Base-by-base conservation (phyloP, 37 sponge, comb jelly and placozoan species). In the Diacarnus erythraeanus region DNA sequence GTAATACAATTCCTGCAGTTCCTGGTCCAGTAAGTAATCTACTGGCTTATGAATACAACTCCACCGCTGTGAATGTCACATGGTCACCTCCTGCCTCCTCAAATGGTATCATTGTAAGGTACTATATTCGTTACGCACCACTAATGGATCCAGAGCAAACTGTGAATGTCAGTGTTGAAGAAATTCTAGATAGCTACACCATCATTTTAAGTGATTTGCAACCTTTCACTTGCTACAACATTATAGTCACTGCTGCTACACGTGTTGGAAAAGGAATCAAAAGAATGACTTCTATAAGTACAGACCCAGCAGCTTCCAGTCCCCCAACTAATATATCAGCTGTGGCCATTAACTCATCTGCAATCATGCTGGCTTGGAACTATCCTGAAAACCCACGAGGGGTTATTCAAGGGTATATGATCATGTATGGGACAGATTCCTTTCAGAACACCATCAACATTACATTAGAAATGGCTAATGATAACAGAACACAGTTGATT, bases 21-120 rank as follows among this genome's bases (percentile, higher is more conserved):
- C 86, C 86, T 23, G 51, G 56, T 43, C 59, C 74, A 25, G 79
- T 79, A 0, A 42, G 18, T 2, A 64, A 35, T 64, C 57, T 86
- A 21, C 8, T 5, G 17, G 40, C 34, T 1, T 0, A 12, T 26
- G 68, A 68, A 21, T 20, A 64, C 42, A 73, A 72, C 33, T 72
- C 86, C 36, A 79, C 80, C 21, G 23, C 42, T 5, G 31, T 80
- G 31, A 6, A 25, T 20, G 74, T 79, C 8, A 40, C 86, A 17
- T 90, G 86, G 86, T 23, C 25, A 3, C 18, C 37, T 4, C 90
- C 90, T 2, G 18, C 64, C 2, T 3, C 42, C 0, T 36, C 83
- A n/a, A 90, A 90, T 81, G 90, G 90, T 31, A 75, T 81, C 22
- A 61, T 90, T 8, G 29, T 42, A 18, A 1, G 41, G 36, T 84